phyloP scores from a whole-genome alignment of 2,888 invertebrate species.

The Dolichopus griseipennis region DNA sequence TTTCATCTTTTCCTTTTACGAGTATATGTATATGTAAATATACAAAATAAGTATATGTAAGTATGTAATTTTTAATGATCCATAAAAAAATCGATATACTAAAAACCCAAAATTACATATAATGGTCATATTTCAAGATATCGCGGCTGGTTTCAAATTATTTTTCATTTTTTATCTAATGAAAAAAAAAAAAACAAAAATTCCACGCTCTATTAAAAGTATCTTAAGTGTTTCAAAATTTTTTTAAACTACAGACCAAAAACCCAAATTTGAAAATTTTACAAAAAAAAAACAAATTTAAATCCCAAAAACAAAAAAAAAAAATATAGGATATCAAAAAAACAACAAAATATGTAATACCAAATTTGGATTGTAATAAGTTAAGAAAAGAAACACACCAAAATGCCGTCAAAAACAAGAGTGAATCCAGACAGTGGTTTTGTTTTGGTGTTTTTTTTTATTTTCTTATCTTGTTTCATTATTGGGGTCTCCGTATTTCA shows the following conservation, averaged over 20 bases:
- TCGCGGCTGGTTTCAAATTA: not conserved
- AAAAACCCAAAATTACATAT: not conserved
- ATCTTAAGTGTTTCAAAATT: not conserved
- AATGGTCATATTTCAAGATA: slow-evolving; percentile 1
- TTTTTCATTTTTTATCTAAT: not conserved
- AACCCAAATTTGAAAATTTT: not conserved
- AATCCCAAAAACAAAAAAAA: not conserved
- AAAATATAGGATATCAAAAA: not conserved
- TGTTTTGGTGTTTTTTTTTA: too few species aligned
- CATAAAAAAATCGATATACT: not conserved
- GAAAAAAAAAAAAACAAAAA: not conserved
- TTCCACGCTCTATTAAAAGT: not conserved
- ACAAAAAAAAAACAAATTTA: not conserved
- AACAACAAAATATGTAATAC: not conserved
- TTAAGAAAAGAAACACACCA: too few species aligned
- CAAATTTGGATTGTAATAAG: not conserved
- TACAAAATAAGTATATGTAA: too few species aligned
- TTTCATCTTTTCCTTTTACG: too few species aligned
- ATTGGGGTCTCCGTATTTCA: too few species aligned
- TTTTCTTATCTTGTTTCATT: too few species aligned
- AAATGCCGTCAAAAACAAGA: too few species aligned
- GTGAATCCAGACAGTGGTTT: too few species aligned
- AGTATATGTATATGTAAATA: too few species aligned
- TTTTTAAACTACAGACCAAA: too few species aligned
- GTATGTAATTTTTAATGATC: not conserved